These are phyloP conservation scores for Drosophila mimetica DNA, from an alignment of 2,888 invertebrate genomes.

Conservation along the genomic window DNA sequence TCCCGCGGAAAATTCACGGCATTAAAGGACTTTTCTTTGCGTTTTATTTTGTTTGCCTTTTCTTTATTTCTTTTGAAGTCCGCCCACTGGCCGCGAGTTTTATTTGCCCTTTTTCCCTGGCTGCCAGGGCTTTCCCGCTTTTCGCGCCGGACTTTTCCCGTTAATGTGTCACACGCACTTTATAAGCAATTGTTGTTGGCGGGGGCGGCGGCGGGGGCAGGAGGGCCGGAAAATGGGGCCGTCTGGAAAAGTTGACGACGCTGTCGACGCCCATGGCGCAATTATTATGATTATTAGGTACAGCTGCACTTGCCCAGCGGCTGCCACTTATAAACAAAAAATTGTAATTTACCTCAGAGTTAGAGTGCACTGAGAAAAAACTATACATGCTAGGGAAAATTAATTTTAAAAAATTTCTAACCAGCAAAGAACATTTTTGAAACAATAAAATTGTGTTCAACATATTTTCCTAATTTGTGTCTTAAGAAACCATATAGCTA, in stretches of 20 bases:
- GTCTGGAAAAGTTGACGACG: conserved; percentile 77
- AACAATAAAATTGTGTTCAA: too few relatives aligned
- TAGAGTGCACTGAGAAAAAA: conserved; percentile 1
- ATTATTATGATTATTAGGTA: conserved; percentile 81
- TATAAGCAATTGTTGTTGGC: conserved; percentile 76
- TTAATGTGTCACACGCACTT: conserved; percentile 83
- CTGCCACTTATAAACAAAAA: conserved; percentile 77
- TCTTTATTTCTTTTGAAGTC: conserved; percentile 77
- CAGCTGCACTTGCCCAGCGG: conserved; percentile 72
- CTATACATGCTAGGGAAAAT: too few relatives aligned
- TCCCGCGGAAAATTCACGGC: conserved; percentile 77
- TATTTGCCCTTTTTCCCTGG: conserved; percentile 66
- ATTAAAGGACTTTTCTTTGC: conserved; percentile 76
- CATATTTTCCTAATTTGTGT: too few relatives aligned
- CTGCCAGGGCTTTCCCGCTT: conserved; percentile 62
- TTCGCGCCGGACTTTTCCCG: conserved; percentile 50
- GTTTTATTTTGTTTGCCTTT: conserved; percentile 49
- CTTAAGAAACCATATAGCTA: too few relatives aligned
- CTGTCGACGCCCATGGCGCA: conserved; percentile 73
- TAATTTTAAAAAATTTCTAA: too few relatives aligned
- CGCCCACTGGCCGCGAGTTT: conserved; percentile 61
- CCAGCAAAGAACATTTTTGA: too few relatives aligned
- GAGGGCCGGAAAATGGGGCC: conserved; percentile 23
- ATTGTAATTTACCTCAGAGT: conserved; percentile 76
- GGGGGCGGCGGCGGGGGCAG: conserved; percentile 10